phyloP scores from a whole-genome alignment of 2,797 vertebrate species.

The Anableps anableps region DNA sequence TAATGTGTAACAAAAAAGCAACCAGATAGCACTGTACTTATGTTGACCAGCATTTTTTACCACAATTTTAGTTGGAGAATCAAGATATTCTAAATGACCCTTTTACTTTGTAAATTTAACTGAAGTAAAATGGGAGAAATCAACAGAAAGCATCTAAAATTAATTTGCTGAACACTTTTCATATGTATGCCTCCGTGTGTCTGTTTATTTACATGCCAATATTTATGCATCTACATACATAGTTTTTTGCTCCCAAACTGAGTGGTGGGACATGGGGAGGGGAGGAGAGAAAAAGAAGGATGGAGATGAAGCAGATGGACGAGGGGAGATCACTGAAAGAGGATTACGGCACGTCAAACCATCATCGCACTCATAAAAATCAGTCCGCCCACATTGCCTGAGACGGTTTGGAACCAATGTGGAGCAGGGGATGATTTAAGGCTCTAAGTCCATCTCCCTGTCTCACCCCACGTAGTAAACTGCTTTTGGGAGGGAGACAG shows the following conservation, averaged over 20 bases:
- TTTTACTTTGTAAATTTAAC: conserved; percentile 1
- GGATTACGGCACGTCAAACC: conserved; percentile 83
- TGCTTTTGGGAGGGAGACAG: conserved; percentile 50
- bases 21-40: background rate
- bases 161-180: conserved; percentile 53
- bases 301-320: conserved; percentile 83
- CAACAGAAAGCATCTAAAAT: conserved; percentile 48
- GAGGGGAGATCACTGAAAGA: conserved; percentile 81
- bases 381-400: conserved; percentile 73
- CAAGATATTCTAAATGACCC: background rate
- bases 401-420: conserved; percentile 62
- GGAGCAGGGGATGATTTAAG: conserved; percentile 73
- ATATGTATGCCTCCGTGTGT: conserved; percentile 24
- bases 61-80: background rate
- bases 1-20: background rate
- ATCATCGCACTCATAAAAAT: conserved; percentile 80
- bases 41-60: background rate
- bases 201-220: conserved; percentile 5
- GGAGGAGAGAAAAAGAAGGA: conserved; percentile 55
- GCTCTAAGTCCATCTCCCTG: conserved; percentile 55
- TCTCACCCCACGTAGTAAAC: conserved; percentile 60
- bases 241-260: conserved; percentile 29
- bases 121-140: background rate
- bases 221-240: conserved; percentile 9
- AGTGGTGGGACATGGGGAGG: conserved; percentile 36